Base-by-base conservation (phyloP, 2,113 vertebrate species). In the Lepisosteus oculatus region DNA sequence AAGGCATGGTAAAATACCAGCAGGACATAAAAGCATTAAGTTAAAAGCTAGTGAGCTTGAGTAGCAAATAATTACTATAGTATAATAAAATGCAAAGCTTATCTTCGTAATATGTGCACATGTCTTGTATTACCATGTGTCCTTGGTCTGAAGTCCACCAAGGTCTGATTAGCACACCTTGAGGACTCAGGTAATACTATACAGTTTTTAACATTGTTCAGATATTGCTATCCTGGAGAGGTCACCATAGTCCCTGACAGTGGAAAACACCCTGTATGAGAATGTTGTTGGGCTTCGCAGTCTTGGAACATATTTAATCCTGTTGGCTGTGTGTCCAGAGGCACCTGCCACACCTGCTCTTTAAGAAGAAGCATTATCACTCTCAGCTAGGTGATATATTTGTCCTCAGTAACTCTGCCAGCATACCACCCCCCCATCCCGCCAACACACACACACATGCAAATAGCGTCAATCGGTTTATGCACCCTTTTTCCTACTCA, bases 101-200 rank as follows among this genome's bases (percentile, higher is more conserved):
- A 59, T 59, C 57, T 59, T 5, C 14, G 2, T 8, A 59, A 13
- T 13, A 5, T 6, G 57, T 59, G 4, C 14, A n/a, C 56, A 15
- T 64, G 62, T 42, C 62, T 65, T 65, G 17, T 65, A 65, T 41
- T 65, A 29, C 62, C 29, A 11, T 43, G 42, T 65, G 62, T 29
- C 17, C 62, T 65, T 65, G 3, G 62, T 15, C 17, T 11, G 8
- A 65, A 3, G 42, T 43, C 42, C 17, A 6, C 7, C n/a, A n/a
- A n/a, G n/a, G n/a, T n/a, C n/a, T n/a, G 2, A 29, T 6, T 9
- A 29, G 62, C 29, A 65, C 3, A 65, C 17, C 62, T 65, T 29
- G 3, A 41, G 62, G 62, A 65, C 42, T 65, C n/a, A 65, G 62
- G 3, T 42, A 65, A 65, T 42, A 29, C 29, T 65, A 65, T 65